Conservation (phyloP, 2,797 vertebrate genomes). For the Sebastes glaucus region DNA sequence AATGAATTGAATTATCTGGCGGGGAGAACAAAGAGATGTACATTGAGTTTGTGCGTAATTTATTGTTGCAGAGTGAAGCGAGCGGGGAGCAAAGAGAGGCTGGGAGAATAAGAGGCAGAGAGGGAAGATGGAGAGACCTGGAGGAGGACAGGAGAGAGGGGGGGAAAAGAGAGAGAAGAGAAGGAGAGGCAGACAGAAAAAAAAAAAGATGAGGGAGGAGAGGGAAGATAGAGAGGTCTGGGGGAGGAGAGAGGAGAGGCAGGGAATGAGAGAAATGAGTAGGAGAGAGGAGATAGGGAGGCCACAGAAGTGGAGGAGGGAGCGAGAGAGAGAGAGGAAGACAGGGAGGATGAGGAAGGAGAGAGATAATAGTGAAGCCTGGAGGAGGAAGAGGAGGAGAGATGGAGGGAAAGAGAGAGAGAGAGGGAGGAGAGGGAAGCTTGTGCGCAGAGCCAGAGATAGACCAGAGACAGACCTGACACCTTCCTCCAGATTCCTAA, state of each 20-base stretch:
- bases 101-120: conserved; percentile 76
- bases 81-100: conserved; percentile 82
- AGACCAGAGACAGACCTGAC: conserved; percentile 80
- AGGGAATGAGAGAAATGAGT: conserved; percentile 54
- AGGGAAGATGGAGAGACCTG: conserved; percentile 75
- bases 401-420: conserved; percentile 42
- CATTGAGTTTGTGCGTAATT: conserved; percentile 85
- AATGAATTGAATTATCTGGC: conserved; percentile 88
- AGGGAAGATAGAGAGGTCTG: conserved; percentile 58
- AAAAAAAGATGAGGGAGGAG: conserved; percentile 50
- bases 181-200: conserved; percentile 26
- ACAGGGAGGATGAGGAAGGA: conserved; percentile 77
- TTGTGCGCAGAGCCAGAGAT: conserved; percentile 67
- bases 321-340: conserved; percentile 61
- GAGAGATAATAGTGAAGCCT: conserved; percentile 76
- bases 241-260: conserved; percentile 41
- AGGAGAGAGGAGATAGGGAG: conserved; percentile 80
- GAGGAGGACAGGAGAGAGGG: conserved; percentile 75
- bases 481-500: conserved; percentile 78
- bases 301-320: conserved; percentile 42
- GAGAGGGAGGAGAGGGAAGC: conserved; percentile 70
- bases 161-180: conserved; percentile 35
- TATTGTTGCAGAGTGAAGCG: conserved; percentile 82
- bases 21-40: conserved; percentile 85
- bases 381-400: conserved; percentile 69